Percentiles rank a stretch among this genome's conserved stretches.
These are phyloP conservation scores for Turnix velox DNA, from an alignment of 2,113 vertebrate species.

Conservation along the genomic window DNA sequence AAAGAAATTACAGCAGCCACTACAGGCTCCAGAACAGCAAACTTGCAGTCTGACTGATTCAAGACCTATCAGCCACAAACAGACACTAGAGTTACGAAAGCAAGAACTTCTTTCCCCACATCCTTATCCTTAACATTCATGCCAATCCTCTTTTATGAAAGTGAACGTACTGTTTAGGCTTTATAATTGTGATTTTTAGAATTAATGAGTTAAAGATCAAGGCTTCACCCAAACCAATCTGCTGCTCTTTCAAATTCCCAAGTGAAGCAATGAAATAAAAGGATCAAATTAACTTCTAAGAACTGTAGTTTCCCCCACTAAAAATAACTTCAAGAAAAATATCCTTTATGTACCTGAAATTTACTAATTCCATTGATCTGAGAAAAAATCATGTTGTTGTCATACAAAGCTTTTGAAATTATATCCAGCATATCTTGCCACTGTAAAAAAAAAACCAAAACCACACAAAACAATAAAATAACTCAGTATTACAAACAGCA, in stretches of 20 bases:
- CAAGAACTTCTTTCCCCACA: neutral
- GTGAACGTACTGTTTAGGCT: neutral
- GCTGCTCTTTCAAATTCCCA: neutral
- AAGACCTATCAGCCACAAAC: neutral
- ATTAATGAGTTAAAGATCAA: neutral
- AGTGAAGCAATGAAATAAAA: neutral
- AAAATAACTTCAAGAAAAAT: conserved; percentile 10
- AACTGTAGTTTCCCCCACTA: neutral
- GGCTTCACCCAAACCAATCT: neutral
- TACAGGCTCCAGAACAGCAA: neutral
- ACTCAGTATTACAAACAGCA: neutral
- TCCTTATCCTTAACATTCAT: neutral
- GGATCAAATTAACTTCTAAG: neutral
- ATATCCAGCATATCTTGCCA: conserved; percentile 98
- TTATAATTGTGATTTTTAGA: neutral
- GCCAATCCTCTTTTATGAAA: neutral
- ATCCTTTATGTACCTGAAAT: conserved; percentile 84
- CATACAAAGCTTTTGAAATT: conserved; percentile 94
- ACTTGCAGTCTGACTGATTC: neutral
- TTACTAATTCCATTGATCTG: conserved; percentile 95
- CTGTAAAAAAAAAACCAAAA: conserved; percentile 67
- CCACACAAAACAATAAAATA: neutral
- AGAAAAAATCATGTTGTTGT: conserved; percentile 95
- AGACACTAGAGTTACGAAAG: neutral
- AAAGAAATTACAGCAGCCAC: neutral